Percentiles rank a stretch among this genome's conserved stretches.
phyloP scores from a whole-genome alignment of 2,888 invertebrate genomes.

The Sthenelais limicola region DNA sequence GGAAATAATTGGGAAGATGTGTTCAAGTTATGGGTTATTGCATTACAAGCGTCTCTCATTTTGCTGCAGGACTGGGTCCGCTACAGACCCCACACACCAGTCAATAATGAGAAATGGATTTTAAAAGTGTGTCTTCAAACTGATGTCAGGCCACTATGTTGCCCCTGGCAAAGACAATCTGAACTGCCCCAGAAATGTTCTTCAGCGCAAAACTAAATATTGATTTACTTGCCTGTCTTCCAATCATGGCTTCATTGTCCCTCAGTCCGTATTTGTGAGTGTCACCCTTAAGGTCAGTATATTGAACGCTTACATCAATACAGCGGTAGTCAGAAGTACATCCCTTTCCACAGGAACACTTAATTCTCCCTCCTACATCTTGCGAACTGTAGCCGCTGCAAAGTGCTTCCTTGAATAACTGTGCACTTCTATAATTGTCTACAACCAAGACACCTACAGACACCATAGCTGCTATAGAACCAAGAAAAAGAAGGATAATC shows the following conservation, averaged over 20 bases:
- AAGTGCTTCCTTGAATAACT: slow-evolving; percentile 35
- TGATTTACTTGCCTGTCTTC: slow-evolving; percentile 39
- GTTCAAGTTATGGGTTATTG: too few relatives aligned
- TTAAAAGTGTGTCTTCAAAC: too few relatives aligned
- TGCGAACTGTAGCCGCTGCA: slow-evolving; percentile 20
- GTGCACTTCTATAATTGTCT: slow-evolving; percentile 41
- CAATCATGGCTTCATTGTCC: slow-evolving; percentile 44
- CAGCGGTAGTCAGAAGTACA: slow-evolving; percentile 46
- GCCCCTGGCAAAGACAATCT: too few relatives aligned
- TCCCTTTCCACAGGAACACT: slow-evolving; percentile 49
- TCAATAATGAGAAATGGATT: too few relatives aligned
- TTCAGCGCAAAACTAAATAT: too few relatives aligned
- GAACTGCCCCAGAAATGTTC: too few relatives aligned
- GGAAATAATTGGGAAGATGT: too few relatives aligned
- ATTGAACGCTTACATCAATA: slow-evolving; percentile 44
- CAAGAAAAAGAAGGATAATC: slow-evolving; percentile 44
- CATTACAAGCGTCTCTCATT: too few relatives aligned
- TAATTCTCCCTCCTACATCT: slow-evolving; percentile 35
- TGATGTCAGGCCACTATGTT: too few relatives aligned
- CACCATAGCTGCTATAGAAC: slow-evolving; percentile 45
- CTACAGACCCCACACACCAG: too few relatives aligned
- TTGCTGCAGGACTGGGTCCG: too few relatives aligned
- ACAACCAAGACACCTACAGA: slow-evolving; percentile 47
- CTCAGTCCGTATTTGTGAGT: slow-evolving; percentile 10
- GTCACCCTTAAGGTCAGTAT: slow-evolving; percentile 11